Conservation (phyloP, 2,113 vertebrate species). For the Cyanistes caeruleus region DNA sequence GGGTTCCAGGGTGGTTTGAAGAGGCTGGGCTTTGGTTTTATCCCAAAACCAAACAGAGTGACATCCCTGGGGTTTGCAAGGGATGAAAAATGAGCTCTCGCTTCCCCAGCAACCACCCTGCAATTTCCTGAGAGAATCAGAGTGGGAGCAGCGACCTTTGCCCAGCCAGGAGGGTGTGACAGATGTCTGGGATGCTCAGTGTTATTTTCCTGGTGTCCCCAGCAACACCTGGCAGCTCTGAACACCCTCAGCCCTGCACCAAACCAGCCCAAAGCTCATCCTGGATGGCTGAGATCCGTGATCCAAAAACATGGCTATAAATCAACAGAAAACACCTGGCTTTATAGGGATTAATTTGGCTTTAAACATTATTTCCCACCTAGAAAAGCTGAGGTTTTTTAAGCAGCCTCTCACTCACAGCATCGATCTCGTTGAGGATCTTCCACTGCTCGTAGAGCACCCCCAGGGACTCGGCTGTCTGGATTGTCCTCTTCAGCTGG, state of each 20-base stretch:
- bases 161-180: neutral
- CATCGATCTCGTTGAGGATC: constrained; percentile 95
- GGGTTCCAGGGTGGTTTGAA: neutral
- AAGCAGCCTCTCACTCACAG: constrained; percentile 77
- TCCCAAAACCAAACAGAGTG: neutral
- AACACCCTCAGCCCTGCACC: neutral
- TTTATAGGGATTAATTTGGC: fast-evolving
- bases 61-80: neutral
- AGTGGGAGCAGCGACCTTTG: neutral
- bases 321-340: fast-evolving
- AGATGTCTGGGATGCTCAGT: neutral
- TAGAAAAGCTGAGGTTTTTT: neutral
- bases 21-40: neutral
- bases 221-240: neutral
- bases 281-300: fast-evolving
- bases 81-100: neutral
- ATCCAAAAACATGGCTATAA: fast-evolving
- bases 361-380: neutral
- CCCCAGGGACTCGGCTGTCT: constrained; percentile 89
- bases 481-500: constrained; percentile 94
- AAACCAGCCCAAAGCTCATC: neutral
- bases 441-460: constrained; percentile 98
- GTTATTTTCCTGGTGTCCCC: neutral
- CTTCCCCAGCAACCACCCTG: neutral
- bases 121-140: neutral